Evolutionary conservation across 1,140 invertebrate genomes (phyloP), one percentile per base, ranked within the genome.

Genomic region (Cotesia chilonis): DNA sequence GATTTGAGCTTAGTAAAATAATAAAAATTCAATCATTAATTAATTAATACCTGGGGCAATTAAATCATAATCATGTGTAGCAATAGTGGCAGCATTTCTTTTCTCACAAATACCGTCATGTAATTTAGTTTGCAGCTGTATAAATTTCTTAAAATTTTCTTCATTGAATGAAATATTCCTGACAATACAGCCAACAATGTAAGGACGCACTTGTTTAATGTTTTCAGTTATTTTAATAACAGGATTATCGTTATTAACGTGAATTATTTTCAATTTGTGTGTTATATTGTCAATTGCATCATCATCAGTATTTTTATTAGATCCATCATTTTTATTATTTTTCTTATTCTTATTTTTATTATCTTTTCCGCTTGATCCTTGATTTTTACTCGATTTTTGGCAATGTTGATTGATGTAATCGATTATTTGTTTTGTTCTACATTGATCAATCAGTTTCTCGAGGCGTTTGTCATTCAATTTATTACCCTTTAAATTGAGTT

Each of bases 31-130:
- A 36, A 36, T 60, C 4, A 60, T 28, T 10, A 61, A 79, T 83
- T 60, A 0, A 60, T 28, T 10, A 61, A 79, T 83, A 88, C 90
- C 89, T 72, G 87, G 82, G 35, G 81, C 72, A 35, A 95, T 84
- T 76, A 91, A 90, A 35, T 85, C 87, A 63, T 94, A 82, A 84
- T 96, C 94, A 86, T 95, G 94, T 2, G 94, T 95, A 7, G 94
- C 94, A 74, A 96, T 92, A 2, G 94, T 95, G 4, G 93, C 92
- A 2, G 88, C 84, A 79, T 92, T 92, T 74, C 94, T 85, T 78
- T 94, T 94, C 37, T 94, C 90, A 83, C 94, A 95, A 14, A 94
- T 85, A 1, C 89, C 90, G 73, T 95, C 93, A 83, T 95, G 94
- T 9, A 96, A 84, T 81, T 91, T 94, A 1, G 92, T 94, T 87